Conservation (phyloP, 2,797 vertebrate species). For the Arnoldichthys spilopterus region DNA sequence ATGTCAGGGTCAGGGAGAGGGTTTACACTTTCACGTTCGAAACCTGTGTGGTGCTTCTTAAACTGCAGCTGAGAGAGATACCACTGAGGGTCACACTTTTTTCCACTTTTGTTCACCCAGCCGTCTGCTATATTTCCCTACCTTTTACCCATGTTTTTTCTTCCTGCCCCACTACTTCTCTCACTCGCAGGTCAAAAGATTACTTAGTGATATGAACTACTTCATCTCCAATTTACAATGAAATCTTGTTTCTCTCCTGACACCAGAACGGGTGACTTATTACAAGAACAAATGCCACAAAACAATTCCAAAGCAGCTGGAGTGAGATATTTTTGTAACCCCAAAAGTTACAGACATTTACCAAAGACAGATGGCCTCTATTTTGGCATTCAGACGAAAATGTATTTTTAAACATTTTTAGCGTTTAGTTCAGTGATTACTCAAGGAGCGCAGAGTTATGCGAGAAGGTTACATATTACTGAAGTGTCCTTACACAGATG, state of each 20-base stretch:
- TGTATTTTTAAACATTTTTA: conserved; percentile 52
- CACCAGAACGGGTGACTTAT: not conserved
- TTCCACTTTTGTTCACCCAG: not conserved
- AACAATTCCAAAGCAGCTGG: conserved; percentile 47
- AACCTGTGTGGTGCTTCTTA: not conserved
- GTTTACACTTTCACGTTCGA: not conserved
- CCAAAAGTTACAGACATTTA: conserved; percentile 65
- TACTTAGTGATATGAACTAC: not conserved
- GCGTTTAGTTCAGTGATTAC: not conserved
- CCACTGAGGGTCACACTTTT: conserved; percentile 13
- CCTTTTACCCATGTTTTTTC: not conserved
- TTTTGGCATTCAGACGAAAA: conserved; percentile 16
- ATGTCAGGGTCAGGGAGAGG: not conserved
- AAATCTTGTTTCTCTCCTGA: not conserved
- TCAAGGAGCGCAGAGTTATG: not conserved
- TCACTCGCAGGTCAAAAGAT: not conserved
- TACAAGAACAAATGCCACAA: not conserved
- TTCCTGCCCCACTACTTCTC: not conserved
- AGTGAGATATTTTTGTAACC: conserved; percentile 53
- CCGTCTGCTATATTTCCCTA: not conserved
- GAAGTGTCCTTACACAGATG: conserved; percentile 56
- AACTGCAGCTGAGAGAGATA: not conserved
- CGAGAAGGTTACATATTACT: conserved; percentile 22
- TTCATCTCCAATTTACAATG: not conserved
- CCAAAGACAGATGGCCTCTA: conserved; percentile 64